These are phyloP conservation scores for Ectemnius lituratus DNA, from an alignment of 2,888 invertebrate genomes.

Conservation along the genomic window DNA sequence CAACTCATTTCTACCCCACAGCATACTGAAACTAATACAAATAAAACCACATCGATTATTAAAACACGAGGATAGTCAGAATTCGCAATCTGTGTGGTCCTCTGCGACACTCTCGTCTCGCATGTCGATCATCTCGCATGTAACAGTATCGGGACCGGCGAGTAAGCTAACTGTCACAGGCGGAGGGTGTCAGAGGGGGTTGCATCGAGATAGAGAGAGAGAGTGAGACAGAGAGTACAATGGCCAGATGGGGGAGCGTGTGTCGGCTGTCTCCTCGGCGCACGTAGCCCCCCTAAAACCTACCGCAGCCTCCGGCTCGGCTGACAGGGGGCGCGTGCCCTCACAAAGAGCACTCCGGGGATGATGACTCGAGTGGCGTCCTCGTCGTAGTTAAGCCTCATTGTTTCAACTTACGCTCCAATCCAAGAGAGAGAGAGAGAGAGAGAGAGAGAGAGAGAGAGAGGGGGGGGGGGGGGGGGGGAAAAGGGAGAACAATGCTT, in stretches of 20 bases:
- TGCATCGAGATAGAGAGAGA: too few species aligned
- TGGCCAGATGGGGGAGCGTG: constrained; percentile 44
- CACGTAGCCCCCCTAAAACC: constrained; percentile 57
- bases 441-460: constrained; percentile 14
- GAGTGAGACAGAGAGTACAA: constrained; percentile 46
- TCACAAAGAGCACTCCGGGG: constrained; percentile 74
- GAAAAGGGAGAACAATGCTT: constrained; percentile 53
- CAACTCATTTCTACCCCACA: too few species aligned
- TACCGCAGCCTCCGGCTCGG: constrained; percentile 67
- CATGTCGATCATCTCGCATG: constrained; percentile 3
- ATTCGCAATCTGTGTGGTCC: too few species aligned
- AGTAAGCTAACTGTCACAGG: constrained; percentile 59
- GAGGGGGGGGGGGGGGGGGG: constrained; percentile 19
- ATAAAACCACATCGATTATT: too few species aligned
- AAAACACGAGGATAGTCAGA: too few species aligned
- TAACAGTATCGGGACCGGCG: neutral
- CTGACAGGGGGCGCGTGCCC: constrained; percentile 72
- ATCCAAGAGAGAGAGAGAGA: constrained; percentile 8
- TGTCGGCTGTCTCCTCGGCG: constrained; percentile 31
- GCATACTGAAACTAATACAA: too few species aligned
- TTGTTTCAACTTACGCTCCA: constrained; percentile 69
- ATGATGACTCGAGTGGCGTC: constrained; percentile 74
- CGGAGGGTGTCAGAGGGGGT: neutral
- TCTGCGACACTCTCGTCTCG: neutral
- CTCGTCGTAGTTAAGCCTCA: constrained; percentile 70